These are phyloP conservation scores for Elmis aenea DNA, from an alignment of 2,888 invertebrate species.

Conservation along the genomic window DNA sequence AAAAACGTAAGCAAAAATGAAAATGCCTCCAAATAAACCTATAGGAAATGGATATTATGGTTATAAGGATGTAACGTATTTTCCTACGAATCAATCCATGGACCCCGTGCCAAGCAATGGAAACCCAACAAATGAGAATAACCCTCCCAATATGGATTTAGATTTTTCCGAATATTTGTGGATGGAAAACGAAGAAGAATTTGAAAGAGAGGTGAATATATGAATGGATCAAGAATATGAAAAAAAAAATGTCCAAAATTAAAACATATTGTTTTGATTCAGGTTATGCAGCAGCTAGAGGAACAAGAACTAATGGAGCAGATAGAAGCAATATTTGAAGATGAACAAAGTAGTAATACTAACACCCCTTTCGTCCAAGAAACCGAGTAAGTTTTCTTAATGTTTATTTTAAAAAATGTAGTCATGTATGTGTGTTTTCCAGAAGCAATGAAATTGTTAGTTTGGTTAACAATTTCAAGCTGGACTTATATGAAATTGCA, in stretches of 20 bases:
- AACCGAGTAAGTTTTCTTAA: slow-evolving; percentile 23
- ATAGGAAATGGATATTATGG: slow-evolving; percentile 38
- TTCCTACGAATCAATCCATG: slow-evolving; percentile 32
- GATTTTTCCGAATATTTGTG: slow-evolving; percentile 90
- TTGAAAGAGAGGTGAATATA: no score
- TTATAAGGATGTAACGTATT: slow-evolving; percentile 36
- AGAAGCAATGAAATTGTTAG: slow-evolving; percentile 27
- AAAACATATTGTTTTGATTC: slow-evolving; percentile 25
- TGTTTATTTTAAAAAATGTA: background rate
- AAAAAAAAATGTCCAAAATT: slow-evolving; percentile 6
- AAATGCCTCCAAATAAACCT: slow-evolving; percentile 37
- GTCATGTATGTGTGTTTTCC: slow-evolving; percentile 15
- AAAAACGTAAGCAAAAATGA: slow-evolving; percentile 38
- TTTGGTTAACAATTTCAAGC: slow-evolving; percentile 41
- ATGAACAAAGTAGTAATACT: slow-evolving; percentile 53
- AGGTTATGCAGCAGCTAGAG: slow-evolving; percentile 81
- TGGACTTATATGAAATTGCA: slow-evolving; percentile 40
- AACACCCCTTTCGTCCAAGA: slow-evolving; percentile 41
- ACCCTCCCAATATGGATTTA: slow-evolving; percentile 51
- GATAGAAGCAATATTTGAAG: slow-evolving; percentile 77
- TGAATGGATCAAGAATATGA: slow-evolving; percentile 60
- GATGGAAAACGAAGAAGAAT: slow-evolving; percentile 94
- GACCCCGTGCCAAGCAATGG: slow-evolving; percentile 33
- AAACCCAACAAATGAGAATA: slow-evolving; percentile 42
- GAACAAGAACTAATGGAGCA: slow-evolving; percentile 86